These are phyloP conservation scores for Anaspis maculata DNA, from an alignment of 2,888 invertebrate species.

Conservation along the genomic window DNA sequence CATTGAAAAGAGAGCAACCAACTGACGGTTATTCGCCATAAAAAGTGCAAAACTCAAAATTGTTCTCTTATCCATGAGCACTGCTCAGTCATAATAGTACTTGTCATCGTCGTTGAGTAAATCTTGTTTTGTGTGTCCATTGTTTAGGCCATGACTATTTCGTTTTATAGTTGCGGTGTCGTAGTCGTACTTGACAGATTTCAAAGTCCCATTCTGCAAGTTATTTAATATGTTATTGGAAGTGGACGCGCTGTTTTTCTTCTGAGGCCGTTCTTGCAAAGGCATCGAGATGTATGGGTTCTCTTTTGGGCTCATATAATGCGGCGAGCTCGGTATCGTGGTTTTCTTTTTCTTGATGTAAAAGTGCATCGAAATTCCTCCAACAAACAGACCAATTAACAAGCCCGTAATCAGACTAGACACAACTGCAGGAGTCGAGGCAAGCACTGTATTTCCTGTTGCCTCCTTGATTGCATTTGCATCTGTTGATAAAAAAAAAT, in stretches of 20 bases:
- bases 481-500: too few relatives aligned
- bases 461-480: too few relatives aligned
- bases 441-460: background rate
- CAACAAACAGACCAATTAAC: constrained; percentile 29
- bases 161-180: constrained; percentile 49
- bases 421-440: background rate
- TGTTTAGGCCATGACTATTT: constrained; percentile 62
- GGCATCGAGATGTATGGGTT: constrained; percentile 81
- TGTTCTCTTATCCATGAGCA: too few relatives aligned
- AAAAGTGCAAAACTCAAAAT: too few relatives aligned
- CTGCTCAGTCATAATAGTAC: constrained; percentile 24
- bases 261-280: constrained; percentile 66
- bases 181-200: constrained; percentile 61
- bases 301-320: constrained; percentile 72
- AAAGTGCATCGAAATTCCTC: constrained; percentile 26
- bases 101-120: constrained; percentile 29
- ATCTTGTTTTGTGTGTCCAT: constrained; percentile 43
- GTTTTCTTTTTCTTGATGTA: constrained; percentile 42
- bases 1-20: too few relatives aligned
- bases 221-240: constrained; percentile 36
- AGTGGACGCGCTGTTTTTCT: constrained; percentile 36
- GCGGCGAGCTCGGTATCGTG: constrained; percentile 66
- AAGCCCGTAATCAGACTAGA: constrained; percentile 8
- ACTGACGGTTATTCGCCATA: too few relatives aligned
- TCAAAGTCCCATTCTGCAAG: constrained; percentile 29